These are phyloP conservation scores for Anguilla japonica DNA, from an alignment of 2,113 vertebrate species.

Conservation along the genomic window DNA sequence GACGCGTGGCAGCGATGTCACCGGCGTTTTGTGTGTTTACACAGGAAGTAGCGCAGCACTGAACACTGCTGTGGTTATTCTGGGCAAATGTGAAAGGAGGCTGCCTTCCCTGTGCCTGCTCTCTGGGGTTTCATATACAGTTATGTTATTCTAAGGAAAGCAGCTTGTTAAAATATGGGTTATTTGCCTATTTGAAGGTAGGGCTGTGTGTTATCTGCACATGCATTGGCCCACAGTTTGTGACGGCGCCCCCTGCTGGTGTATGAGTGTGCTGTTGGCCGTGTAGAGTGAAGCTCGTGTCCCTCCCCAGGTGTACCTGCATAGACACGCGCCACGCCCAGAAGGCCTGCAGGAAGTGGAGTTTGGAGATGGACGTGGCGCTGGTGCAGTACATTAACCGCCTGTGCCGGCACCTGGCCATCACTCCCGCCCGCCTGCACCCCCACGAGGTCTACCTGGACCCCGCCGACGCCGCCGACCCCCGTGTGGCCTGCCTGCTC, in stretches of 20 bases:
- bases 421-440: slow-evolving; percentile 89
- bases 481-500: slow-evolving; percentile 82
- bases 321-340: slow-evolving; percentile 89
- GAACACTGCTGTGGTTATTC: background rate
- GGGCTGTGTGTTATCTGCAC: no score
- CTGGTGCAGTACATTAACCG: slow-evolving; percentile 91
- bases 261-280: background rate
- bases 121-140: background rate
- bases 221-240: no score
- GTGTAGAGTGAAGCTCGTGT: background rate
- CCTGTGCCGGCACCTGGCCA: slow-evolving; percentile 92
- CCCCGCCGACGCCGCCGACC: slow-evolving; percentile 80
- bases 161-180: no score
- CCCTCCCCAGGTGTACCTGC: slow-evolving; percentile 83
- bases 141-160: no score
- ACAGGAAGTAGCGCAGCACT: background rate
- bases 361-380: slow-evolving; percentile 91
- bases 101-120: background rate
- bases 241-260: background rate
- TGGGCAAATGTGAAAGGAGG: background rate
- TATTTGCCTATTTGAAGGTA: no score
- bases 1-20: background rate
- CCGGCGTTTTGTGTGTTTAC: background rate
- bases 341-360: slow-evolving; percentile 90
- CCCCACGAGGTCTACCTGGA: slow-evolving; percentile 96